A percentile compares a stretch with the other conserved stretches of the same genome.
phyloP scores from a whole-genome alignment of 2,113 vertebrate species.

The Xenopus borealis region DNA sequence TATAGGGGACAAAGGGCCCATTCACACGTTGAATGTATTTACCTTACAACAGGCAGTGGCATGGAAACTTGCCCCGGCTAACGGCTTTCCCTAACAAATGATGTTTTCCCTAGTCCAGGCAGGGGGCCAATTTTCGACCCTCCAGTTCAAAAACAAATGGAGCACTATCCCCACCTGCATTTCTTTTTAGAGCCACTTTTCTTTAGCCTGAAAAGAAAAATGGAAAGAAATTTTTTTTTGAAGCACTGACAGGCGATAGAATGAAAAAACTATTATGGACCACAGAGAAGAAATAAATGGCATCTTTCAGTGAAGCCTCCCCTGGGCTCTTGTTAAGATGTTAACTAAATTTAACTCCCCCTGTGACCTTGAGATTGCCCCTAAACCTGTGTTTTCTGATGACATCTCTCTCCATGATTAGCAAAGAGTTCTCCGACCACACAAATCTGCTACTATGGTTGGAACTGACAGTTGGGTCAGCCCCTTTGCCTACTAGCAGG shows the following conservation, averaged over 20 bases:
- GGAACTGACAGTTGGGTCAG: conserved; percentile 63
- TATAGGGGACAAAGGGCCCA: conserved; percentile 18
- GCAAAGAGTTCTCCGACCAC: conserved; percentile 64
- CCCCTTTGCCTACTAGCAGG: conserved; percentile 82
- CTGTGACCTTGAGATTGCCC: conserved; percentile 64
- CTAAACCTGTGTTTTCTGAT: conserved; percentile 69
- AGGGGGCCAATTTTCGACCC: conserved; percentile 71
- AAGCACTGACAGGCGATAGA: conserved; percentile 73
- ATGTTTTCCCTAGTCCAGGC: conserved; percentile 67
- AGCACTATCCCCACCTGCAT: conserved; percentile 71
- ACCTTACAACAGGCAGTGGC: conserved; percentile 19
- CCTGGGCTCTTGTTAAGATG: conserved; percentile 69
- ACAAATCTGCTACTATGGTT: conserved; percentile 67
- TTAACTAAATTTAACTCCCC: conserved; percentile 76
- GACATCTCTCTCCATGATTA: conserved; percentile 60
- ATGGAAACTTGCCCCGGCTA: neutral
- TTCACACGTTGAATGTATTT: conserved; percentile 33
- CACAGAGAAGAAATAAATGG: conserved; percentile 80
- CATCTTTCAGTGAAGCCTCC: conserved; percentile 68
- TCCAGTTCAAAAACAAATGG: conserved; percentile 65
- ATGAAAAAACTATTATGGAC: conserved; percentile 60
- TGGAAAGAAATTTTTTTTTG: conserved; percentile 74
- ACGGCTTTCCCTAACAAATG: conserved; percentile 56
- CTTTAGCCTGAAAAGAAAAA: conserved; percentile 68
- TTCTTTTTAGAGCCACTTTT: conserved; percentile 61